Evolutionary conservation across 2,888 invertebrate genomes (phyloP).

Genomic region (Meloe dianella): DNA sequence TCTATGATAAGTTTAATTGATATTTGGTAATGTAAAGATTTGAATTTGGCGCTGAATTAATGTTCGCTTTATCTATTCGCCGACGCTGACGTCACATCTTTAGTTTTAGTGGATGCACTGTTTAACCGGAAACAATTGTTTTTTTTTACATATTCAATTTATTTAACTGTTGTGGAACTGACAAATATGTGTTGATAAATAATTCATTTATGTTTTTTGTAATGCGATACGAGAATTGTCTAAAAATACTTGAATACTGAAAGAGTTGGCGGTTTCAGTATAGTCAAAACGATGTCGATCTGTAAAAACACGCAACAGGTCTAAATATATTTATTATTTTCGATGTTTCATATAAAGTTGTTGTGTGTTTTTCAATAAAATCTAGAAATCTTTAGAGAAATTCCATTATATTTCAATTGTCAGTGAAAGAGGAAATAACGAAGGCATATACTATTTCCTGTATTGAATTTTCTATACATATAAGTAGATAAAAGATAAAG

Average conservation of each 20-base stretch:
- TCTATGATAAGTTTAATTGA: too few relatives aligned
- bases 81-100: too few relatives aligned
- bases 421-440: background rate
- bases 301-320: slow-evolving; percentile 12
- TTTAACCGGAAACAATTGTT: background rate
- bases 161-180: too few relatives aligned
- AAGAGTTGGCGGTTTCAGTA: background rate
- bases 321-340: slow-evolving; percentile 7
- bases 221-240: slow-evolving; percentile 2
- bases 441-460: background rate
- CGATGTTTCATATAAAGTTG: background rate
- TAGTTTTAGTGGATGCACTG: too few relatives aligned
- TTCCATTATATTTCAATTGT: background rate
- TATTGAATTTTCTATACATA: background rate
- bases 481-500: background rate
- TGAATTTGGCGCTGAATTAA: too few relatives aligned
- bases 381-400: background rate
- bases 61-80: too few relatives aligned
- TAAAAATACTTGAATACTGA: slow-evolving; percentile 10
- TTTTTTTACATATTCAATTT: too few relatives aligned
- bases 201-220: too few relatives aligned
- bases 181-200: background rate
- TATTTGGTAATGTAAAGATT: too few relatives aligned
- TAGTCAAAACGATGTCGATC: background rate
- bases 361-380: too few relatives aligned